Evolutionary conservation across 2,888 invertebrate species (phyloP).

Genomic region (Metalampra italica): DNA sequence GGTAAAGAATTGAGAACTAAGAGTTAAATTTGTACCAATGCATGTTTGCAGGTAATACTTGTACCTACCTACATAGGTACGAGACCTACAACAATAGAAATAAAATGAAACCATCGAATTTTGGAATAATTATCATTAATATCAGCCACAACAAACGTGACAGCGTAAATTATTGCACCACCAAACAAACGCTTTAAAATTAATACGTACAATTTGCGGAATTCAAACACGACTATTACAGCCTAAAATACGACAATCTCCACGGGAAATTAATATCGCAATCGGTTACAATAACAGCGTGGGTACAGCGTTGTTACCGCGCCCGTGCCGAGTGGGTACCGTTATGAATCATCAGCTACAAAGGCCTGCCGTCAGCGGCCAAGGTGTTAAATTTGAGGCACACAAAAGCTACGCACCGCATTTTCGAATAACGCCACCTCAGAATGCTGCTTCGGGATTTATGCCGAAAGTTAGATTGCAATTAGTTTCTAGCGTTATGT

Average conservation of each 20-base stretch:
- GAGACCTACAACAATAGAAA: no score
- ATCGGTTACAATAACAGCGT: slow-evolving; percentile 58
- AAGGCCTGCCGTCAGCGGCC: slow-evolving; percentile 40
- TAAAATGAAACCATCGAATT: no score
- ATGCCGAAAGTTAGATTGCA: slow-evolving; percentile 64
- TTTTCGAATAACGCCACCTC: slow-evolving; percentile 42
- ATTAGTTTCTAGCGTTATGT: slow-evolving; percentile 49
- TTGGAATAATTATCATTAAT: no score
- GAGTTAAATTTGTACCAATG: no score
- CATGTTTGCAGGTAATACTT: no score
- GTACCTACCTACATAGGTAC: no score
- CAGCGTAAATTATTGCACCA: background rate
- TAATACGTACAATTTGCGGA: slow-evolving; percentile 49
- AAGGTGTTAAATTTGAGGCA: slow-evolving; percentile 63
- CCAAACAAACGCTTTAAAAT: slow-evolving; percentile 41
- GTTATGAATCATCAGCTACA: slow-evolving; percentile 65
- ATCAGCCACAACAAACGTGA: no score
- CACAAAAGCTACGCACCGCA: slow-evolving; percentile 42
- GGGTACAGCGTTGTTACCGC: background rate
- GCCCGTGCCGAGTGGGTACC: background rate
- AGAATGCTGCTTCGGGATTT: slow-evolving; percentile 51
- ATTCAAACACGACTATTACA: slow-evolving; percentile 47
- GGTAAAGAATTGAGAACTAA: no score
- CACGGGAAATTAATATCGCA: slow-evolving; percentile 64
- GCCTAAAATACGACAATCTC: slow-evolving; percentile 45